phyloP scores from a whole-genome alignment of 2,888 invertebrate genomes.

The Mactromeris polynyma region DNA sequence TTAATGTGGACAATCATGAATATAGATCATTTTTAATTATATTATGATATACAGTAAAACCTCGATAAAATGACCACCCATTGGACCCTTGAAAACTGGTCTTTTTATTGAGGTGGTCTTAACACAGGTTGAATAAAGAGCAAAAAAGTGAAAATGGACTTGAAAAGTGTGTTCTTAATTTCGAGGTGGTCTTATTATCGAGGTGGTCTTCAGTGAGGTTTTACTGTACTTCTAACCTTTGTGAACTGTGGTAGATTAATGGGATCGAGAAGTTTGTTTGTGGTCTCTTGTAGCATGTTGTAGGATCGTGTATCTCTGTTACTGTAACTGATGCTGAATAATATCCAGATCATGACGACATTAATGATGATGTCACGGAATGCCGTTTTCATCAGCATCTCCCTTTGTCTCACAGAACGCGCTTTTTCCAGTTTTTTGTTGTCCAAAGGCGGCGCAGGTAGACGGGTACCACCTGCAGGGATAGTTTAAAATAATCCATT shows the following conservation, averaged over 20 bases:
- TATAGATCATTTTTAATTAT: no score
- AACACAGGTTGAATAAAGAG: no score
- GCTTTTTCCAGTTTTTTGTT: constrained; percentile 57
- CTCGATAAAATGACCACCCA: no score
- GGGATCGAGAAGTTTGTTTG: constrained; percentile 63
- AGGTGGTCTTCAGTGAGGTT: no score
- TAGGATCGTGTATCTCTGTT: constrained; percentile 76
- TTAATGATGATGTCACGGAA: constrained; percentile 66
- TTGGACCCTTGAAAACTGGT: no score
- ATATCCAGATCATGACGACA: constrained; percentile 75
- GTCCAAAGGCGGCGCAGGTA: constrained; percentile 65
- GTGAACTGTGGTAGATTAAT: constrained; percentile 44
- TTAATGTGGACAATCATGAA: no score
- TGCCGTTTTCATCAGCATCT: constrained; percentile 67
- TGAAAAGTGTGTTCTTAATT: no score
- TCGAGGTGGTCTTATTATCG: no score
- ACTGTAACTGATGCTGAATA: constrained; percentile 77
- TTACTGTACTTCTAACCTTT: constrained; percentile 45
- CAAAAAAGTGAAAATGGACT: no score
- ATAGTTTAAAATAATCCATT: not conserved
- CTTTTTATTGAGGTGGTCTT: no score
- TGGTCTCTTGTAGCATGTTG: constrained; percentile 68
- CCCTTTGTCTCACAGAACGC: constrained; percentile 56
- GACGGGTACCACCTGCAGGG: constrained; percentile 54
- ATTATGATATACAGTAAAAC: no score